Conservation (phyloP, 2,888 invertebrate genomes). For the Lucinisca nassula region DNA sequence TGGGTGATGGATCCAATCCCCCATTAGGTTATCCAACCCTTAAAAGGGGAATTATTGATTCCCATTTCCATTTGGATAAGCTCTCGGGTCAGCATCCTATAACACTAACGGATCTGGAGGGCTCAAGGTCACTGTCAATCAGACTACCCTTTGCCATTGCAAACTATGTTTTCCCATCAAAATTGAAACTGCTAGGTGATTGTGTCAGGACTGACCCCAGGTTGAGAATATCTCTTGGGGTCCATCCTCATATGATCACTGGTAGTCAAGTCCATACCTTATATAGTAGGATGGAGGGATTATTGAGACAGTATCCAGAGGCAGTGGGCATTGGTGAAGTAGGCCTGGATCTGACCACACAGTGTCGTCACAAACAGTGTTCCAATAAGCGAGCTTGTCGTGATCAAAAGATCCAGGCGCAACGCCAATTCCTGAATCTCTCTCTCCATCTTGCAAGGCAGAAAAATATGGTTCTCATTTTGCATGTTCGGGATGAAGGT, state of each 20-base stretch:
- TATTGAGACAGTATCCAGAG: not conserved
- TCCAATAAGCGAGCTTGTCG: not conserved
- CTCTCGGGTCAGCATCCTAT: not conserved
- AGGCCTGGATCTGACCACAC: not conserved
- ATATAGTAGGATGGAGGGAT: not conserved
- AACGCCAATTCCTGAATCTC: not conserved
- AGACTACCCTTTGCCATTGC: not conserved
- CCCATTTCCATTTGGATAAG: not conserved
- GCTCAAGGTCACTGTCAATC: not conserved
- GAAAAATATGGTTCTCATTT: not conserved
- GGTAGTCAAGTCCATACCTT: not conserved
- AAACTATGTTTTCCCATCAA: not conserved
- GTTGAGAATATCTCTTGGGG: not conserved
- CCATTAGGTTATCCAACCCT: not conserved
- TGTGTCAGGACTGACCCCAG: not conserved
- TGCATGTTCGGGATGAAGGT: conserved; percentile 5
- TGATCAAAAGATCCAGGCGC: not conserved
- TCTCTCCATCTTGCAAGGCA: not conserved
- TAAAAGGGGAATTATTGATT: not conserved
- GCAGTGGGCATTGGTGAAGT: not conserved
- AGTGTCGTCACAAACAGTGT: not conserved
- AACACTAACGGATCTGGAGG: not conserved
- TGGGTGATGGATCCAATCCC: not conserved
- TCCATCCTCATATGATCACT: conserved; percentile 1
- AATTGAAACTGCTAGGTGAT: not conserved